Evolutionary conservation across 2,888 invertebrate genomes (phyloP).

Genomic region (Adela reaumurella): DNA sequence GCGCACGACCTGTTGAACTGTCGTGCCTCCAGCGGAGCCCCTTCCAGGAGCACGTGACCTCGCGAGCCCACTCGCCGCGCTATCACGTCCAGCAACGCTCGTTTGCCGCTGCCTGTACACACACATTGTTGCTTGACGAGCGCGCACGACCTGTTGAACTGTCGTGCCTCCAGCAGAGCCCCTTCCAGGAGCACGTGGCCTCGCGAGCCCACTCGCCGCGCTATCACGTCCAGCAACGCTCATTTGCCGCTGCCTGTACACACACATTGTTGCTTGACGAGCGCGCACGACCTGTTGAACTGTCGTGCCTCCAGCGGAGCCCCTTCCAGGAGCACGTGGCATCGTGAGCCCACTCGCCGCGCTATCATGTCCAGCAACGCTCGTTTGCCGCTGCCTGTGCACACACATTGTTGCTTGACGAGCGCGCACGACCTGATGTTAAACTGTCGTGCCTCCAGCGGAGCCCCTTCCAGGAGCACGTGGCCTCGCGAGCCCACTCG

Average conservation of each 20-base stretch:
- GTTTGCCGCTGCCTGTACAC: conserved; percentile 93
- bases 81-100: conserved; percentile 90
- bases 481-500: conserved; percentile 83
- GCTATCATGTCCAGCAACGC: conserved; percentile 91
- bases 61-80: conserved; percentile 77
- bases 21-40: conserved; percentile 74
- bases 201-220: conserved; percentile 74
- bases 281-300: conserved; percentile 83
- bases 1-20: conserved; percentile 85
- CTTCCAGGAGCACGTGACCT: conserved; percentile 87
- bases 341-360: conserved; percentile 76
- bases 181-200: conserved; percentile 90
- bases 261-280: too few relatives aligned
- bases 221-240: conserved; percentile 89
- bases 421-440: conserved; percentile 85
- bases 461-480: conserved; percentile 83
- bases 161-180: conserved; percentile 71
- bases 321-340: conserved; percentile 86
- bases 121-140: too few relatives aligned
- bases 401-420: too few relatives aligned
- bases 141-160: conserved; percentile 84
- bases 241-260: conserved; percentile 94
- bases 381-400: conserved; percentile 92
- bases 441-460: conserved; percentile 76
- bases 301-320: conserved; percentile 75